Base-by-base conservation (phyloP, 1,140 invertebrate species). In the Leptestheria dahalacensis region DNA sequence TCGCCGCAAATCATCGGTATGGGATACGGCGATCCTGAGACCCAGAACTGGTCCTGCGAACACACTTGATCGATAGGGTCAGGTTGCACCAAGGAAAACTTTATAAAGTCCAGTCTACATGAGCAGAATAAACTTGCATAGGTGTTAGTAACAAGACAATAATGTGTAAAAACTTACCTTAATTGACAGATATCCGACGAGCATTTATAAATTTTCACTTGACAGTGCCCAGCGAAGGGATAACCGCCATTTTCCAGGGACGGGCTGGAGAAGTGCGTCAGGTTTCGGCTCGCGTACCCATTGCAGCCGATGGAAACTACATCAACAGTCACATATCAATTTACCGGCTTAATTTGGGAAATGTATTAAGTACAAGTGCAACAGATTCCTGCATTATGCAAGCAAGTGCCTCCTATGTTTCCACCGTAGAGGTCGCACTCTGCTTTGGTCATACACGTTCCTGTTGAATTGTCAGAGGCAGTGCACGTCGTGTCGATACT, bases 1-100 rank as follows among this genome's bases (percentile, higher is more conserved):
- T 85, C 81, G 10, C 88, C 88, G 69, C 88, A 91, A 56, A 91
- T 77, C 21, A 72, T 70, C 0, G 85, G 83, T 1, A 85, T 78
- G 0, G 78, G 78, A 48, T 80, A 76, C 6, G 75, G 72, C 1
- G 79, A 81, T 3, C 85, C 85, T 0, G 80, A 79, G 12, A 89
- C 75, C 3, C 78, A 77, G 48, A 90, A 69, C 9, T 80, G 77
- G 69, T 90, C 87, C 0, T 75, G 79, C 2, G 74, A 69, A 67
- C 87, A 91, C 28, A 74, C 69, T n/a, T 56, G 53, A 15, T 56
- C 86, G 66, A 81, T 81, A 0, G 77, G 79, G 63, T 82, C 78
- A 0, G 86, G 86, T 59, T 84, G 82, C 0, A 82, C 78, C 12
- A 89, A 67, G 48, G 77, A 77, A 50, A 88, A 78, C 48, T 85